Conservation (phyloP, 2,888 invertebrate species). For the Camponotus fellah region DNA sequence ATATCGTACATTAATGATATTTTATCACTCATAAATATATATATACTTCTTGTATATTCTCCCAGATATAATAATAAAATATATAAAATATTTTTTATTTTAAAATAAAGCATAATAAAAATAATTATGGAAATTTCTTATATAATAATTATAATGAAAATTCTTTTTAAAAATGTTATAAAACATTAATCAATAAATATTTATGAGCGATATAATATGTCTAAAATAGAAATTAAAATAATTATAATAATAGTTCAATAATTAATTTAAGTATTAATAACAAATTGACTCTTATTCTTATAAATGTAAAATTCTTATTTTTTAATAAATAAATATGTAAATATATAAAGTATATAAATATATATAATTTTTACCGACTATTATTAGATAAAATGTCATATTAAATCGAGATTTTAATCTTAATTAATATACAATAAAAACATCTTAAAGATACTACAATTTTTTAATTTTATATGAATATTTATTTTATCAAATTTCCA, state of each 20-base stretch:
- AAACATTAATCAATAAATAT: neutral
- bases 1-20: too few relatives aligned
- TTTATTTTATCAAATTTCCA: neutral
- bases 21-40: too few relatives aligned
- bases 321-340: neutral
- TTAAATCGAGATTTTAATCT: neutral
- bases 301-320: neutral
- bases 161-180: neutral
- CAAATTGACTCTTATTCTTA: neutral
- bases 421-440: constrained; percentile 5
- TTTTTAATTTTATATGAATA: neutral
- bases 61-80: neutral
- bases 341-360: too few relatives aligned
- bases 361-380: neutral
- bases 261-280: constrained; percentile 9
- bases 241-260: neutral
- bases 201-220: neutral
- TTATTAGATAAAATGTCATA: neutral
- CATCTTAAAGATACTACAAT: neutral
- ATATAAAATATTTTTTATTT: neutral
- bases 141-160: neutral
- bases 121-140: neutral
- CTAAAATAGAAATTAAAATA: neutral
- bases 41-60: neutral
- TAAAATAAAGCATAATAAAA: neutral